Base-by-base conservation (phyloP, 2,888 invertebrate genomes). In the Chydorus sphaericus region DNA sequence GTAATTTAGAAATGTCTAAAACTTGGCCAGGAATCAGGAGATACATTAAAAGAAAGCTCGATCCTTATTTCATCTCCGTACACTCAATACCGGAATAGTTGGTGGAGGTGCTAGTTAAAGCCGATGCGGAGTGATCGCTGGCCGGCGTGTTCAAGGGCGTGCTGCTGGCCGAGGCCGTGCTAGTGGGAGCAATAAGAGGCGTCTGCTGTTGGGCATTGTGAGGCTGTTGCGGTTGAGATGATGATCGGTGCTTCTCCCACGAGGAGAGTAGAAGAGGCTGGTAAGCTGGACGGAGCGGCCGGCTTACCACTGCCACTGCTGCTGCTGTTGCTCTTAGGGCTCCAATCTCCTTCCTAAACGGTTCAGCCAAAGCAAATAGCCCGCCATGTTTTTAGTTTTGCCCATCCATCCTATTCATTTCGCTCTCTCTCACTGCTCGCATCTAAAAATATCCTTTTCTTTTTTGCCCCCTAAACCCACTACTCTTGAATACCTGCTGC, bases 121-220 rank as follows among this genome's bases (percentile, higher is more conserved):
- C 48, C 18, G 52, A 28, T 29, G 39, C 50, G 14, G 55, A 50
- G 37, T 48, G 39, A 16, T 53, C 57, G 36, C 57, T 57, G 31
- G 39, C 48, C 29, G 57, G 53, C 14, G 55, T 55, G 23, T 38
- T 44, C n/a, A 55, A 38, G 18, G 55, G 44, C 28, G 52, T 52
- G 52, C 52, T 52, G 52, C 36, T 52, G n/a, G 52, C 36, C 18
- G 36, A 36, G 30, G 10, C 30, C 30, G 29, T 51, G 31, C 44
- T 28, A 37, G 3, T 18, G n/a, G 52, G 36, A 8, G 52, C 1
- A n/a, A n/a, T n/a, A n/a, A n/a, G n/a, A 16, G 44, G 26, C 23
- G 23, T 20, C 14, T 44, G 44, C 44, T 44, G 33, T 33, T 33
- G 44, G 4, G n/a, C 20, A 23, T 8, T 39, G 39, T 5, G 44